Base-by-base conservation (phyloP, 2,888 invertebrate genomes). In the Osedax fenrisi region DNA sequence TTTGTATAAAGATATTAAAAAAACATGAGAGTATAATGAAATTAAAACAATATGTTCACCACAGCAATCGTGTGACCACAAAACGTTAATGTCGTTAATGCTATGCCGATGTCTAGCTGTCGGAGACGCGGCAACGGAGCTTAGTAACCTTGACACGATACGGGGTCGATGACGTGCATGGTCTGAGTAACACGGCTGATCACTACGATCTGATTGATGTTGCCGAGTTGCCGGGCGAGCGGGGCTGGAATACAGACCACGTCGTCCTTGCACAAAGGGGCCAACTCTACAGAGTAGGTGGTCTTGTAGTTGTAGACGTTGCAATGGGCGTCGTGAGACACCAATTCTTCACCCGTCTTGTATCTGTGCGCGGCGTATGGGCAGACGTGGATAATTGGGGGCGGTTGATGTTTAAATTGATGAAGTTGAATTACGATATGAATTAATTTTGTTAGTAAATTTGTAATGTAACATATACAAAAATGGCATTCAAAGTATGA, bases 251-350 rank as follows among this genome's bases (percentile, higher is more conserved):
- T 86, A 82, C 96, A 97, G 1, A 97, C 90, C 68, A 94, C 87
- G 79, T 85, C 84, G 79, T 86, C 86, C 85, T 95, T 96, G 22
- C 96, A 96, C 74, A 98, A 85, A 0, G 98, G 97, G 0, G 93
- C 94, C 80, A 99, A 92, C 85, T 98, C 96, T 78, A 98, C 90
- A 77, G 92, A 91, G 80, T 82, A 87, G 3, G 94, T 92, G 83
- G 91, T 92, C 85, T 99, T 99, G 86, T 95, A 97, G 85, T 96
- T 96, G 85, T 91, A 96, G 17, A 90, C 88, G 83, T 98, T 98
- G 84, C 92, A 96, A 85, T 94, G 94, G 75, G 93, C 91, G 85
- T 99, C 98, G 81, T 97, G 97, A 0, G 97, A 95, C 80, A 97
- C 91, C 61, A 97, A 87, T 81, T 94, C 94, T 85, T 97, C 95